phyloP scores from a whole-genome alignment of 2,888 invertebrate genomes.

The Drosophila affinis region DNA sequence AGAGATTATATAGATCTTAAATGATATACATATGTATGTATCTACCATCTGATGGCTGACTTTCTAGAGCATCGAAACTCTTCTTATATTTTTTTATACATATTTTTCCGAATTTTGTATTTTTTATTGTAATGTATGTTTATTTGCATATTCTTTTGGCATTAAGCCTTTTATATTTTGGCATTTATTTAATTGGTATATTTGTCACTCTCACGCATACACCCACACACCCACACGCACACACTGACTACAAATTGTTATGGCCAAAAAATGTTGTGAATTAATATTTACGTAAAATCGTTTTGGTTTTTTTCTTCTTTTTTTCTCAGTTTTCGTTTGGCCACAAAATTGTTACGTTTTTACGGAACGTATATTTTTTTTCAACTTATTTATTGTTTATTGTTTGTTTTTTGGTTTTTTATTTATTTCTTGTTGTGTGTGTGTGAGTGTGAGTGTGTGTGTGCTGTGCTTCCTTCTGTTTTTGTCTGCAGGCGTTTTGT shows the following conservation, averaged over 20 bases:
- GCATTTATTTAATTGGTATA: slow-evolving; percentile 73
- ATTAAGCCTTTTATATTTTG: slow-evolving; percentile 66
- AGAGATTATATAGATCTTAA: too few relatives aligned
- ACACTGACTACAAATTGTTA: slow-evolving; percentile 53
- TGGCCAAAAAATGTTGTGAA: slow-evolving; percentile 27
- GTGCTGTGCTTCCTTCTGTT: slow-evolving; percentile 46
- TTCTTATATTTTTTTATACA: slow-evolving; percentile 8
- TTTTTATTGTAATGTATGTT: slow-evolving; percentile 32
- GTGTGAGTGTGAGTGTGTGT: slow-evolving; percentile 9
- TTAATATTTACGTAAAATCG: slow-evolving; percentile 65
- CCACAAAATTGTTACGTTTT: slow-evolving; percentile 24
- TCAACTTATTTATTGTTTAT: slow-evolving; percentile 9
- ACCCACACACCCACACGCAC: slow-evolving; percentile 17
- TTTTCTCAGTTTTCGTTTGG: slow-evolving; percentile 38
- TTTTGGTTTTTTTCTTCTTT: slow-evolving; percentile 38
- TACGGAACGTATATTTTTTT: slow-evolving; percentile 14
- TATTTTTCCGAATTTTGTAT: slow-evolving; percentile 7
- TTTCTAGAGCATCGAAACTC: background rate
- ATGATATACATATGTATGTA: background rate
- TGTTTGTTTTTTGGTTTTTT: slow-evolving; percentile 27
- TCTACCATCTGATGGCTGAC: background rate
- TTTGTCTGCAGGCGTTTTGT: slow-evolving; percentile 73
- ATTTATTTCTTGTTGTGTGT: slow-evolving; percentile 28
- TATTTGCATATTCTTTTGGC: slow-evolving; percentile 46
- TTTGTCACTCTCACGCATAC: slow-evolving; percentile 54